Conservation (phyloP, 2,888 invertebrate species). For the Megalurothrips usitatus region DNA sequence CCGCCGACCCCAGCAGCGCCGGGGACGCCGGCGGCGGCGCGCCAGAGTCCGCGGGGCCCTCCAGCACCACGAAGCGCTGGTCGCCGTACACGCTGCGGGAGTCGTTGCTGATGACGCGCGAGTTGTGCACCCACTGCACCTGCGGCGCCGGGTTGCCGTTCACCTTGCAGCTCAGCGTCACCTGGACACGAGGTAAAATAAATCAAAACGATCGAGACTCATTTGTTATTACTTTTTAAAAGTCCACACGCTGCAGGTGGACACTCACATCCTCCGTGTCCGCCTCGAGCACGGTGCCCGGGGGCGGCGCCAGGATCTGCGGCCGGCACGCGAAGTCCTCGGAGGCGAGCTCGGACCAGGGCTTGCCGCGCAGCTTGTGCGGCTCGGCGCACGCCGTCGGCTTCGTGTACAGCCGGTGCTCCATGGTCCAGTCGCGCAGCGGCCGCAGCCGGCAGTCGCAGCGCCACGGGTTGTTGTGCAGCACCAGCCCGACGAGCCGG, state of each 20-base stretch:
- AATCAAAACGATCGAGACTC: too few relatives aligned
- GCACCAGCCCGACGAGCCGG: conserved; percentile 65
- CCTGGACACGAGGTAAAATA: conserved; percentile 54
- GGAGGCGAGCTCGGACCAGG: conserved; percentile 60
- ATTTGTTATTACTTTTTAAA: too few relatives aligned
- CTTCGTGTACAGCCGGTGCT: conserved; percentile 67
- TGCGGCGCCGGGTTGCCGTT: conserved; percentile 71
- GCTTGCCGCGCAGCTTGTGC: conserved; percentile 58
- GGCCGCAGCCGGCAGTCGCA: conserved; percentile 80
- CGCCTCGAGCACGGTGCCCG: not conserved
- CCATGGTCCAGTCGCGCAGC: conserved; percentile 68
- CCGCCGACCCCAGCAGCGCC: too few relatives aligned
- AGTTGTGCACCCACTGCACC: conserved; percentile 68
- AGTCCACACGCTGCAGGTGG: too few relatives aligned
- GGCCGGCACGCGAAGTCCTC: conserved; percentile 77
- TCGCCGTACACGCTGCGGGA: conserved; percentile 40
- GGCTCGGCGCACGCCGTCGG: conserved; percentile 73
- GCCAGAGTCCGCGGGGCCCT: conserved; percentile 38
- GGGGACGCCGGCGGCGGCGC: conserved; percentile 35
- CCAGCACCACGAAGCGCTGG: conserved; percentile 36
- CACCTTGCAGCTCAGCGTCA: conserved; percentile 70
- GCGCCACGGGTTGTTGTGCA: conserved; percentile 80
- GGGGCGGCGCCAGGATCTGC: conserved; percentile 59
- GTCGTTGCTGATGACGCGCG: conserved; percentile 50
- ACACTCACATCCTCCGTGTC: not conserved